phyloP scores from a whole-genome alignment of 2,888 invertebrate species.

The Phania funesta region DNA sequence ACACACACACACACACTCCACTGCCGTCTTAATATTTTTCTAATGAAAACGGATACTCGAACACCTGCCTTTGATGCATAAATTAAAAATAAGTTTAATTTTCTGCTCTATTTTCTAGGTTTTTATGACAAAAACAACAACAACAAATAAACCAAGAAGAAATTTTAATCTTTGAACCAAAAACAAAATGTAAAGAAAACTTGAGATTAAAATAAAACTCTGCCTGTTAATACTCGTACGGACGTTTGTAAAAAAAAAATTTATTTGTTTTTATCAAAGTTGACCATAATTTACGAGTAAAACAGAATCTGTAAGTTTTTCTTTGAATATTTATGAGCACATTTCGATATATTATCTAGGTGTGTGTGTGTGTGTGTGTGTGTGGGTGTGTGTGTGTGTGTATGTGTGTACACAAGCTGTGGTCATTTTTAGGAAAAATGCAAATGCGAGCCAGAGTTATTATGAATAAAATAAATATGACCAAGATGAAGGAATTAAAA shows the following conservation, averaged over 20 bases:
- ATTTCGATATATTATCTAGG: not conserved
- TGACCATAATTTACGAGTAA: slow-evolving; percentile 42
- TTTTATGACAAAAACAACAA: not conserved
- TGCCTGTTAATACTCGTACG: slow-evolving; percentile 6
- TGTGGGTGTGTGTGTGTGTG: not conserved
- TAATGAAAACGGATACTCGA: not conserved
- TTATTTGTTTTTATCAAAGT: slow-evolving; percentile 41
- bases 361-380: not conserved
- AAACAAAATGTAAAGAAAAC: not conserved
- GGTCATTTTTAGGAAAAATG: too few relatives aligned
- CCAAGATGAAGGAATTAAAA: too few relatives aligned
- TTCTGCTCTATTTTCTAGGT: not conserved
- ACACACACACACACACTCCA: too few relatives aligned
- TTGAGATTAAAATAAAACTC: not conserved
- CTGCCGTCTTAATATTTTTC: not conserved
- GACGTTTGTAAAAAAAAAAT: too few relatives aligned
- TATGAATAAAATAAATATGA: too few relatives aligned
- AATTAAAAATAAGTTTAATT: slow-evolving; percentile 28
- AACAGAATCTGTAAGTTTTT: slow-evolving; percentile 32
- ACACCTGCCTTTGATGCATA: slow-evolving; percentile 22
- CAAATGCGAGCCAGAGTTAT: too few relatives aligned
- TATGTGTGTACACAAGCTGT: too few relatives aligned
- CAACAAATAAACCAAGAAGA: too few relatives aligned
- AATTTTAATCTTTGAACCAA: not conserved
- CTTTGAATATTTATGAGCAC: slow-evolving; percentile 23